Conservation (phyloP, 2,888 invertebrate genomes). For the Dynastes tityus region DNA sequence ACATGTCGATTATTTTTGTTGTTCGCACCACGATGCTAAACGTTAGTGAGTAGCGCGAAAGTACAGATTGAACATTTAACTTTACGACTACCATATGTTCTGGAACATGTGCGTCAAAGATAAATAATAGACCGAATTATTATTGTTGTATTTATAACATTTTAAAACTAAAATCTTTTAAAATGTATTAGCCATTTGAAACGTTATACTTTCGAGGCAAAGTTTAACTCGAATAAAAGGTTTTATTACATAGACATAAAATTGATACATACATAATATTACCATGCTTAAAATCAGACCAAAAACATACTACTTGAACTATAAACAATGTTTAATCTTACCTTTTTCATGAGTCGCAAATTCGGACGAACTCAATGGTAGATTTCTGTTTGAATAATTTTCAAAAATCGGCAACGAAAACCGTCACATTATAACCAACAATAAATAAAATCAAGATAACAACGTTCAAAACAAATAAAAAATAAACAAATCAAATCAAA, state of each 20-base stretch:
- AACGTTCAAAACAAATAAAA: background rate
- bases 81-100: slow-evolving; percentile 20
- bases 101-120: slow-evolving; percentile 6
- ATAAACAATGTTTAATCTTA: slow-evolving; percentile 6
- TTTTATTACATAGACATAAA: no score
- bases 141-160: background rate
- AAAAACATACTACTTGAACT: background rate
- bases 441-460: slow-evolving; percentile 12
- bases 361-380: background rate
- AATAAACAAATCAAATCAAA: background rate
- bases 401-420: background rate
- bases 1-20: slow-evolving; percentile 17
- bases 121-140: background rate
- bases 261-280: background rate
- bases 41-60: background rate
- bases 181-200: background rate
- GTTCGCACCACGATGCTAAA: background rate
- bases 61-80: slow-evolving; percentile 14
- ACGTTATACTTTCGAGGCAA: no score
- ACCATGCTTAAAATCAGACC: background rate
- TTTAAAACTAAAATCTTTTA: background rate
- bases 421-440: slow-evolving; percentile 17
- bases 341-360: slow-evolving; percentile 34
- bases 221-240: no score
- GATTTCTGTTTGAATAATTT: background rate